A percentile compares a stretch with the other conserved stretches of the same genome.
These are phyloP conservation scores for Phoronis australis DNA, from an alignment of 2,888 invertebrate species.

Conservation along the genomic window DNA sequence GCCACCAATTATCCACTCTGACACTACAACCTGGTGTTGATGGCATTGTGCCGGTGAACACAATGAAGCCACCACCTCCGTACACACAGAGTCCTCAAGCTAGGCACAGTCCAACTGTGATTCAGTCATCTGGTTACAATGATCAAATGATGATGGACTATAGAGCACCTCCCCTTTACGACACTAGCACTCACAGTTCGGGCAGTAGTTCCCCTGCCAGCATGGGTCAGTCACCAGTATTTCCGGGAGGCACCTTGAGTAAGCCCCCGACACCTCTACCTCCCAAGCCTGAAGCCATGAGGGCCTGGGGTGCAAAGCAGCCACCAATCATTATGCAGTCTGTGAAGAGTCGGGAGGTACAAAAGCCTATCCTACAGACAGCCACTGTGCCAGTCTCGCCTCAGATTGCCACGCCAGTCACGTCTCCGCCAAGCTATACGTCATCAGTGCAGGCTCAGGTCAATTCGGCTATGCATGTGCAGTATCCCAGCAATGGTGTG, in stretches of 20 bases:
- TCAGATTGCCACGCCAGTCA: slow-evolving; percentile 18
- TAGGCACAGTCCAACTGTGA: slow-evolving; percentile 6
- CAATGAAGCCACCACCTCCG: slow-evolving; percentile 3
- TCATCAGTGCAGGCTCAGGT: slow-evolving; percentile 43
- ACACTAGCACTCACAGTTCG: not conserved
- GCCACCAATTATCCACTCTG: slow-evolving; percentile 13
- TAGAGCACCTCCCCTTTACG: not conserved
- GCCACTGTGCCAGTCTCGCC: slow-evolving; percentile 78
- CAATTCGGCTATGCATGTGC: slow-evolving; percentile 54
- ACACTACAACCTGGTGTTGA: slow-evolving; percentile 10
- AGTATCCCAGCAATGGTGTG: slow-evolving; percentile 24
- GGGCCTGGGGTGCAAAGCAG: slow-evolving; percentile 80
- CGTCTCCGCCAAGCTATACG: slow-evolving; percentile 52
- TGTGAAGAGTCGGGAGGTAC: slow-evolving; percentile 88
- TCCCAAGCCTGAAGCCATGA: slow-evolving; percentile 63
- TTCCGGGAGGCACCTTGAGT: no score
- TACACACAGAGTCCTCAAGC: slow-evolving; percentile 6
- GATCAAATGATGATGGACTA: not conserved
- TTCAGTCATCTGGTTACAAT: slow-evolving; percentile 3
- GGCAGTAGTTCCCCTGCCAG: not conserved
- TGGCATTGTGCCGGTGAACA: slow-evolving; percentile 1
- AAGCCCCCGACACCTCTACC: slow-evolving; percentile 3
- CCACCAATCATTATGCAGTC: slow-evolving; percentile 95
- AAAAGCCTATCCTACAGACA: slow-evolving; percentile 89
- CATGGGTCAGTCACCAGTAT: not conserved